A percentile compares a stretch with the other conserved stretches of the same genome.
These are phyloP conservation scores for Carterocephalus palaemon DNA, from an alignment of 2,888 invertebrate species.

Conservation along the genomic window DNA sequence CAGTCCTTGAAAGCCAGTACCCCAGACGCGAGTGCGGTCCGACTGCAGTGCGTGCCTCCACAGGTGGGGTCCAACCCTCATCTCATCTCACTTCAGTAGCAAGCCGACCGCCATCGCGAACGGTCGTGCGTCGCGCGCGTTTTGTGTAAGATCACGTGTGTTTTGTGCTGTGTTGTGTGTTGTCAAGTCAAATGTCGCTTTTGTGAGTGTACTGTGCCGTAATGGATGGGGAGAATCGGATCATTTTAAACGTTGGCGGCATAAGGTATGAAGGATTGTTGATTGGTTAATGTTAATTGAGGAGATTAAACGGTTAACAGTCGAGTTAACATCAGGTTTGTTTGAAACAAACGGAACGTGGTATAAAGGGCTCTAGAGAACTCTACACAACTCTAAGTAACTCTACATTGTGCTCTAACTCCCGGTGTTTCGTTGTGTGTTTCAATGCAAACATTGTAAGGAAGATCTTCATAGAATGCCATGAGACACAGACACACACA, in stretches of 20 bases:
- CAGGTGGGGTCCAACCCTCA: slow-evolving; percentile 62
- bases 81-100: slow-evolving; percentile 44
- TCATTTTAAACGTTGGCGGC: slow-evolving; percentile 95
- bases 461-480: too few species aligned
- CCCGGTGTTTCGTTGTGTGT: too few species aligned
- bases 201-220: slow-evolving; percentile 29
- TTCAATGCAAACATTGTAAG: too few species aligned
- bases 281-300: neutral
- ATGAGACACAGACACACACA: too few species aligned
- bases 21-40: slow-evolving; percentile 60
- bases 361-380: too few species aligned
- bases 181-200: slow-evolving; percentile 42
- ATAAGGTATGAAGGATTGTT: slow-evolving; percentile 82
- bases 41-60: slow-evolving; percentile 73
- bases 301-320: too few species aligned
- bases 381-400: too few species aligned
- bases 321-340: too few species aligned
- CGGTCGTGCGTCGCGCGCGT: slow-evolving; percentile 40
- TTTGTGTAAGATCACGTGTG: slow-evolving; percentile 14
- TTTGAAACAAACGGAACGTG: too few species aligned
- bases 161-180: slow-evolving; percentile 36
- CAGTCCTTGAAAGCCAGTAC: too few species aligned
- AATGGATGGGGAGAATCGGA: slow-evolving; percentile 95
- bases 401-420: too few species aligned
- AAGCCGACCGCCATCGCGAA: slow-evolving; percentile 39